Evolutionary conservation across 2,113 vertebrate species (phyloP).

Genomic region (Coreoperca whiteheadi): DNA sequence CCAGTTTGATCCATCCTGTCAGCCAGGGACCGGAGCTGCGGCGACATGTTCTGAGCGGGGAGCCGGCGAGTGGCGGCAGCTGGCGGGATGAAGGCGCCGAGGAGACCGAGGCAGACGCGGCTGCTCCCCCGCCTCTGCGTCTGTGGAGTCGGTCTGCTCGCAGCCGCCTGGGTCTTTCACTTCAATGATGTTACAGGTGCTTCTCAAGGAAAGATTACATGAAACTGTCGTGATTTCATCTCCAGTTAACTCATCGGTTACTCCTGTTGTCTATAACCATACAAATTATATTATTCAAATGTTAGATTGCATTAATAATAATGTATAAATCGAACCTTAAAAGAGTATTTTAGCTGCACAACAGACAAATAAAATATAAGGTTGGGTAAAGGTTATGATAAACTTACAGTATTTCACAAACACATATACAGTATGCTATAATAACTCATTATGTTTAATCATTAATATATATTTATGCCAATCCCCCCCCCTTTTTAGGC

Average conservation of each 20-base stretch:
- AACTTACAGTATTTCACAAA: neutral
- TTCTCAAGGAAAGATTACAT: neutral
- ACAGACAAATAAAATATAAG: neutral
- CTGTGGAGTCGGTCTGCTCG: slow-evolving; percentile 76
- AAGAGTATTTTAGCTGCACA: neutral
- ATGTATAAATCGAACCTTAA: neutral
- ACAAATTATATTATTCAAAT: neutral
- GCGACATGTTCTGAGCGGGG: slow-evolving; percentile 78
- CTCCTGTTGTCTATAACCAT: neutral
- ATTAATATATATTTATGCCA: neutral
- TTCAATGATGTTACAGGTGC: slow-evolving; percentile 77
- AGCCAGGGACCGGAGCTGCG: neutral
- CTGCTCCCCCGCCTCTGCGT: slow-evolving; percentile 79
- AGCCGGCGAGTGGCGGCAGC: slow-evolving; percentile 40
- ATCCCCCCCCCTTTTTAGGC: slow-evolving; percentile 36
- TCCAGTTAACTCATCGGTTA: too few relatives aligned
- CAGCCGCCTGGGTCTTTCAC: slow-evolving; percentile 71
- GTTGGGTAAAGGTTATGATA: neutral
- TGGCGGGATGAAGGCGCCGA: slow-evolving; percentile 80
- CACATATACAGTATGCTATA: neutral
- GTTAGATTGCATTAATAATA: neutral
- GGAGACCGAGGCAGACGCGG: slow-evolving; percentile 76
- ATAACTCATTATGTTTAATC: neutral
- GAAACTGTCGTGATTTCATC: neutral
- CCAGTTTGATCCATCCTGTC: slow-evolving; percentile 6